Evolutionary conservation across 2,888 invertebrate species (phyloP).

Genomic region (Polylopha cassiicola): DNA sequence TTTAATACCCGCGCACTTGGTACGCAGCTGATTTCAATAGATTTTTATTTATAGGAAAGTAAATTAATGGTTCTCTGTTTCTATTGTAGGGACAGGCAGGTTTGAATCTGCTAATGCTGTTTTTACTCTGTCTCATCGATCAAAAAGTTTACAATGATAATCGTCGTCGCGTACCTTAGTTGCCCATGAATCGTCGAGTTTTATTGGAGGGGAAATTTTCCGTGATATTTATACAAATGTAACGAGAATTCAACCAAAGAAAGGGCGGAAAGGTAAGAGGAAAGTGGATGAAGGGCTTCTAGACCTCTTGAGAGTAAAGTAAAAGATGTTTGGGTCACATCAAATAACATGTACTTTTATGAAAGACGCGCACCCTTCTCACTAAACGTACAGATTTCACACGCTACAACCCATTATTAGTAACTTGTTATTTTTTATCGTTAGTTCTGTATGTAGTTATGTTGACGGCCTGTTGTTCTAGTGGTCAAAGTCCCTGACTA

Average conservation of each 20-base stretch:
- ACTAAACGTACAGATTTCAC: constrained; percentile 37
- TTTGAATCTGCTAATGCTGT: constrained; percentile 19
- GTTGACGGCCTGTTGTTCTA: no score
- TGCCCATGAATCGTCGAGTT: constrained; percentile 23
- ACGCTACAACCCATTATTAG: constrained; percentile 4
- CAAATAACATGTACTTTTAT: constrained; percentile 61
- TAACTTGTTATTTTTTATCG: no score
- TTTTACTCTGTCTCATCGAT: constrained; percentile 31
- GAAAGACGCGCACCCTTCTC: constrained; percentile 47
- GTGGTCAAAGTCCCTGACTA: no score
- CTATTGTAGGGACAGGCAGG: constrained; percentile 30
- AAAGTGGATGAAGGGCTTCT: constrained; percentile 55
- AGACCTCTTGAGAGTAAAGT: constrained; percentile 55
- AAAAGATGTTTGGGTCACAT: constrained; percentile 62
- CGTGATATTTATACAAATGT: constrained; percentile 36
- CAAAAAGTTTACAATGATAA: constrained; percentile 27
- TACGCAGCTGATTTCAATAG: constrained; percentile 39
- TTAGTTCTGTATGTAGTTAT: no score
- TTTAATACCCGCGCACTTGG: constrained; percentile 50
- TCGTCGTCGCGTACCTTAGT: constrained; percentile 18
- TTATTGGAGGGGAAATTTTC: constrained; percentile 32
- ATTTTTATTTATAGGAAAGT: constrained; percentile 49
- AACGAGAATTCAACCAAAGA: constrained; percentile 37
- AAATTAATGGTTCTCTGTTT: constrained; percentile 36
- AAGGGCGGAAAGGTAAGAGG: constrained; percentile 45